Percentiles rank a stretch among this genome's conserved stretches.
phyloP scores from a whole-genome alignment of 1,140 invertebrate genomes.

The Manduca sexta region DNA sequence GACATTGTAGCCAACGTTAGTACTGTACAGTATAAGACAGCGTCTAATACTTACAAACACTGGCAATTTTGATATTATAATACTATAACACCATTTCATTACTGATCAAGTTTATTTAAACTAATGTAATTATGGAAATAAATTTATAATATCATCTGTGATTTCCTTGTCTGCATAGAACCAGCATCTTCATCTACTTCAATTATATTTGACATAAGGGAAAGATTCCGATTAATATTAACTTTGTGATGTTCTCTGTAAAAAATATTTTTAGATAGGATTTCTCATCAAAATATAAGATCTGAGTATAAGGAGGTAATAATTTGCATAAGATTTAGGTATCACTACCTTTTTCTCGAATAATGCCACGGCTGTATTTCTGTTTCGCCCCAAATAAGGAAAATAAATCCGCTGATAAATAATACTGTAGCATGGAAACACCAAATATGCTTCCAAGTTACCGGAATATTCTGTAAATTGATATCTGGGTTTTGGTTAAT shows the following conservation, averaged over 20 bases:
- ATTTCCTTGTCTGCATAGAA: not conserved
- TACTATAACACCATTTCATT: too few species aligned
- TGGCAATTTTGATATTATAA: too few species aligned
- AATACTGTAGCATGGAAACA: slow-evolving; percentile 55
- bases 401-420: slow-evolving; percentile 40
- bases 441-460: slow-evolving; percentile 57
- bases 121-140: not conserved
- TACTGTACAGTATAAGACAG: too few species aligned
- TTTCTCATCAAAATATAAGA: too few species aligned
- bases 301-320: too few species aligned
- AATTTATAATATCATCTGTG: not conserved
- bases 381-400: slow-evolving; percentile 54
- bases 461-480: slow-evolving; percentile 28
- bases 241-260: not conserved
- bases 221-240: slow-evolving; percentile 16
- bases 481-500: too few species aligned
- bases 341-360: slow-evolving; percentile 25
- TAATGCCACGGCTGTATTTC: slow-evolving; percentile 52
- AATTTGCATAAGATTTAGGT: too few species aligned
- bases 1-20: too few species aligned
- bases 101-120: too few species aligned
- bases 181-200: slow-evolving; percentile 50
- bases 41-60: too few species aligned
- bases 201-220: slow-evolving; percentile 52
- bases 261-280: not conserved